These are phyloP conservation scores for Amblyraja radiata DNA, from an alignment of 2,797 vertebrate genomes.

Conservation along the genomic window DNA sequence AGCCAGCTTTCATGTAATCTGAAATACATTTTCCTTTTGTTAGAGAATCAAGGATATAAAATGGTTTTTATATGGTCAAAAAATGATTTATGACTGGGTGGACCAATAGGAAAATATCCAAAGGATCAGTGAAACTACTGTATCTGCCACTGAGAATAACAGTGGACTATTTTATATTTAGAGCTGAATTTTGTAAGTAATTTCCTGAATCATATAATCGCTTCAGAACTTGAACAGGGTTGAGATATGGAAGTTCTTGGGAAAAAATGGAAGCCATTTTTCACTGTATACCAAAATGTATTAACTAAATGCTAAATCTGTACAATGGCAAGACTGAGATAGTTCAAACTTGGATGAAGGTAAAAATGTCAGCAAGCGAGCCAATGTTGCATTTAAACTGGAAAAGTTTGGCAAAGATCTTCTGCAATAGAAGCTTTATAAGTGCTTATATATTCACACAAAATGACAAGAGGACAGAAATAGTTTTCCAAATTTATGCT, in stretches of 20 bases:
- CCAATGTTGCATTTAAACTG: not conserved
- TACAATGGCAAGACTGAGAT: not conserved
- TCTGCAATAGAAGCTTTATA: not conserved
- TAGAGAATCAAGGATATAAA: not conserved
- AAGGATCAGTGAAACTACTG: not conserved
- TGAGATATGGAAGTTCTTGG: not conserved
- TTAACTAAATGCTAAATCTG: slow-evolving; percentile 10
- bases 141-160: not conserved
- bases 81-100: slow-evolving; percentile 7
- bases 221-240: not conserved
- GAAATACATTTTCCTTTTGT: slow-evolving; percentile 2
- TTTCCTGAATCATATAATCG: not conserved
- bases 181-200: slow-evolving; percentile 20
- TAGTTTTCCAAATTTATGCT: not conserved
- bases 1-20: slow-evolving; percentile 25
- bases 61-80: not conserved
- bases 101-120: not conserved
- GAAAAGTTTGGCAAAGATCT: not conserved
- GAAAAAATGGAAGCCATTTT: not conserved
- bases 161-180: slow-evolving; percentile 17
- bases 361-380: not conserved
- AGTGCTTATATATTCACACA: not conserved
- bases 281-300: slow-evolving; percentile 4
- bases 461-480: not conserved
- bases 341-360: slow-evolving; percentile 16